Base-by-base conservation (phyloP, 2,797 vertebrate genomes). In the Tauraco hartlaubi region DNA sequence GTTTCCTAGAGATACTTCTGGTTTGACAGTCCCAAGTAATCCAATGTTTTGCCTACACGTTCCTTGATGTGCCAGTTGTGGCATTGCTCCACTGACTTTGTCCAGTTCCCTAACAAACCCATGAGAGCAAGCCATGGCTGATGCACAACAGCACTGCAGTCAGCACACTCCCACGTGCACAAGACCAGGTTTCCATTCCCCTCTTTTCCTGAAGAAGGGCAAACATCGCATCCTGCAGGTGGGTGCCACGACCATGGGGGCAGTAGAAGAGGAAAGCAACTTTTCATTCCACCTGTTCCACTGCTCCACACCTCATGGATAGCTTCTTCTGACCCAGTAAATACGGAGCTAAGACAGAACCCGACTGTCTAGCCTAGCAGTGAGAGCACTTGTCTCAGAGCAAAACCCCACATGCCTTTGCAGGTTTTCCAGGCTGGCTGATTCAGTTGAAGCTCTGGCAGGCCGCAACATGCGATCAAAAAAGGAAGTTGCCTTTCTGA, bases 361-460 rank as follows among this genome's bases (percentile, higher is more conserved):
- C 35, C 0, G 0, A 20, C n/a, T 64, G 9, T n/a, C 43, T n/a
- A 76, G 5, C 48, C 68, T 25, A 55, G 44, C n/a, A 73, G 17
- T 18, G 64, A 9, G 59, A 58, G 10, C 12, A 16, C 9, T 64
- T 44, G 16, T 49, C 66, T 88, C 44, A 64, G 61, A 81, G 52
- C 28, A 77, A 23, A 48, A 74, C 31, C 33, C 13, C 21, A 11
- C 0, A 0, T 63, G 48, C 22, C 77, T 79, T 85, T 90, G 81
- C 88, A 97, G 98, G 78, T 98, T 98, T 95, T 97, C 96, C 28
- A 56, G 63, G n/a, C n/a, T 98, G 86, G 97, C 98, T 54, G 97
- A 97, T 63, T 93, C 96, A 1, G 62, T 85, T 23, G 90, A 81
- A 8, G 54, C 96, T 67, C 78, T 89, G 84, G 35, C 93, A 88